Base-by-base conservation (phyloP, 1,140 invertebrate species). In the Drosophila kikkawai region DNA sequence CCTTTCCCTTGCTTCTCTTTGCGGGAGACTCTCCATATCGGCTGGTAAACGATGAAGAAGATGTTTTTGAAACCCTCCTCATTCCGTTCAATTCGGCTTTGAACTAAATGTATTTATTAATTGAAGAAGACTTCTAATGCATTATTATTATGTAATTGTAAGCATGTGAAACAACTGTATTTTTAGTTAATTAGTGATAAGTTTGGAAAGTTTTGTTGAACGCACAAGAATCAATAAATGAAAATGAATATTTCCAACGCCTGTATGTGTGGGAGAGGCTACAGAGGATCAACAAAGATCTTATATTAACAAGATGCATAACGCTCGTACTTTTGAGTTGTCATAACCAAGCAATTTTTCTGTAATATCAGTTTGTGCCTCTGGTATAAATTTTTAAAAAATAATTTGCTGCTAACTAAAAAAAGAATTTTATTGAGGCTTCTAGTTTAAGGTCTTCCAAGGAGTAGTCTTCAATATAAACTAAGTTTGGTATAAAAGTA, bases 181-280 rank as follows among this genome's bases (percentile, higher is more conserved):
- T 75, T 85, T 87, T 88, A 87, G 84, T 87, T 86, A 87, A 80
- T 77, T 90, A 88, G 80, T 81, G 15, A 68, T 90, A 90, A 88
- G 85, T 75, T 83, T 44, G 50, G 50, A 79, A 76, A 48, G 55
- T 77, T 88, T 87, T 84, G 74, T 88, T 88, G 68, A 88, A 84
- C 69, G 84, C 84, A 90, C 84, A 87, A 87, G 88, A 70, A 61
- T 55, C 22, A 90, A 81, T 80, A 84, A 88, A 87, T 75, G 39
- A 60, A 71, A 77, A 69, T 70, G 57, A 61, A 56, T 70, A 73
- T 71, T 71, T 69, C 58, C 53, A 48, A 4, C 50, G 22, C 47
- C 44, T 63, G 42, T 53, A 29, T 29, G 4, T 13, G 29, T 53
- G 32, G 29, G 41, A 50, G 17, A 63, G 22, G 17, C 17, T 44